Evolutionary conservation across 2,888 invertebrate species (phyloP), one percentile per base, ranked within the genome.

Genomic region (Napeogenes inachia): DNA sequence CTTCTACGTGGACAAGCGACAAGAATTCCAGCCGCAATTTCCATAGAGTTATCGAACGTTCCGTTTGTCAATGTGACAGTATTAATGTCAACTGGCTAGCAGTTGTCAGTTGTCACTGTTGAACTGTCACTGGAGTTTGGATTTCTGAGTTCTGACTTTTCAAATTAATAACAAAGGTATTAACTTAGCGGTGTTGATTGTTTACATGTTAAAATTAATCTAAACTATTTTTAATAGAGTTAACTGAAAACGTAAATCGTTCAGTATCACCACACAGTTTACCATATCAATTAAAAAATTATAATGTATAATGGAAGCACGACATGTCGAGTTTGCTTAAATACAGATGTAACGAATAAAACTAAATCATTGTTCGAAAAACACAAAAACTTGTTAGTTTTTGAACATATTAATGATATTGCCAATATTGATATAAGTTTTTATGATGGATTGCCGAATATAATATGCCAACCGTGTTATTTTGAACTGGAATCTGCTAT

Each of bases 401-500:
- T 73, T 35, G 81, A 84, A 54, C 79, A 81, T 67, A 81, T 89
- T 30, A 79, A 79, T 62, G 73, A 73, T 8, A 70, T 89, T 56
- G 75, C 86, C 2, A 79, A 80, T 46, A 71, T 89, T 4, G 70
- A 77, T 50, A 85, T 89, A 60, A 73, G 70, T 45, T 57, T 76
- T 65, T 75, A 73, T 5, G 89, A 89, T 65, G 82, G 82, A 0
- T 73, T 85, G n/a, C 88, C 89, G 0, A 73, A 77, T 38, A 76
- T 68, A 65, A 87, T 89, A 68, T 89, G 89, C 66, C 72, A 75
- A 0, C 70, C 71, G 8, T 89, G 89, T 67, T 75, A 85, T 13
- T 45, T 77, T 5, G 83, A 85, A 60, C 74, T 89, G 1, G 81
- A 86, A 58, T 76, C 73, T 2, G 83, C 84, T 0, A 63, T 85